Evolutionary conservation across 2,113 vertebrate species (phyloP), one percentile per base, ranked within the genome.

Genomic region (Dromaius novaehollandiae): DNA sequence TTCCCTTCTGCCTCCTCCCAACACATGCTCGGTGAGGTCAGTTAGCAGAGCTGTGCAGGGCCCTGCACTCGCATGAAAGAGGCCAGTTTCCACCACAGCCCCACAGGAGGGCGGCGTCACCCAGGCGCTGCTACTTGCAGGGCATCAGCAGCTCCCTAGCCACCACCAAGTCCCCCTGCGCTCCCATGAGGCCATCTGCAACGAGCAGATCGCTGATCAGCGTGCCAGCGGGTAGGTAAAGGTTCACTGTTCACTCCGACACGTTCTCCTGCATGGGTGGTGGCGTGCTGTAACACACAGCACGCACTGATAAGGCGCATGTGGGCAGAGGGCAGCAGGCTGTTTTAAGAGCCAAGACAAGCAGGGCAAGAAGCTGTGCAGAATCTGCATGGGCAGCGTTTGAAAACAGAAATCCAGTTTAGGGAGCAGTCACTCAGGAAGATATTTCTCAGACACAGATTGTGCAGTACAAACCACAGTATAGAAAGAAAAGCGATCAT

Each of bases 21-120:
- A 50, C 15, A 8, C 5, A 21, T 0, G 5, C 2, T 25, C 56
- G 25, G 18, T 60, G 21, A 56, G 36, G 4, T 2, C 2, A 0
- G n/a, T n/a, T 24, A 68, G 16, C 26, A 63, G 82, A 86, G 66
- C 74, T 36, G 48, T 32, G 58, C 63, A 55, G 56, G 56, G 25
- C 53, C 50, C 0, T 18, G 30, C 5, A 58, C 38, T 80, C 79
- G 32, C 28, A 4, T 1, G 26, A 42, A 60, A 75, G 40, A 34
- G 19, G 7, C 1, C 1, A 50, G 17, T 30, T 56, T 53, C 68
- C 34, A 51, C 4, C 7, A 30, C 19, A 44, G 14, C 2, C 0
- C 18, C n/a, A 14, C 44, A 30, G n/a, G 19, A 63, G 25, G 13
- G 20, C n/a, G 34, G 77, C 28, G 7, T 48, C 28, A 20, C 13